Evolutionary conservation across 2,113 vertebrate genomes (phyloP).

Genomic region (Bothrops jararaca): DNA sequence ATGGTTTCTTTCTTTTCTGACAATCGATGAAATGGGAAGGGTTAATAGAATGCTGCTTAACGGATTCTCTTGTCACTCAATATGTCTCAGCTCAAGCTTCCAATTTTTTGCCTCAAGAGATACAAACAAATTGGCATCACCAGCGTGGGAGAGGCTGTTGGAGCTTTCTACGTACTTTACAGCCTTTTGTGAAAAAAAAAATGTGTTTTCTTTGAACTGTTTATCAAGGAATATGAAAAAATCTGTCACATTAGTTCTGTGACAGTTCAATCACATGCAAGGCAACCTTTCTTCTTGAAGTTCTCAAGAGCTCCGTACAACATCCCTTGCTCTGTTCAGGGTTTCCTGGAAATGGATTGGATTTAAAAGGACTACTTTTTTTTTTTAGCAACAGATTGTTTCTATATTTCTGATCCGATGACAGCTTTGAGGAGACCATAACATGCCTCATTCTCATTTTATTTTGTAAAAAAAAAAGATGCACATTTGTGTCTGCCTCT

Average conservation of each 20-base stretch:
- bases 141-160: neutral
- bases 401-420: constrained; percentile 11
- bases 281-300: neutral
- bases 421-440: neutral
- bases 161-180: neutral
- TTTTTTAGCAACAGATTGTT: neutral
- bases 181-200: neutral
- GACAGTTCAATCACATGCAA: neutral
- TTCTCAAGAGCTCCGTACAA: neutral
- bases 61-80: neutral
- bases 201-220: neutral
- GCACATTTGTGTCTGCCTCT: neutral
- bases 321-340: neutral
- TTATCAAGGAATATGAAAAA: neutral
- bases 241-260: neutral
- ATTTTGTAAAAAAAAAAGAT: neutral
- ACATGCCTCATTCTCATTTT: neutral
- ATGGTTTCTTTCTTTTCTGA: neutral
- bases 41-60: neutral
- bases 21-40: neutral
- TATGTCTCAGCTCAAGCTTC: neutral
- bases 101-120: neutral
- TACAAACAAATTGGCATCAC: neutral
- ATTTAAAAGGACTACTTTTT: neutral
- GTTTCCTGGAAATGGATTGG: neutral